Base-by-base conservation (phyloP, 2,888 invertebrate species). In the Drosophila lutescens region DNA sequence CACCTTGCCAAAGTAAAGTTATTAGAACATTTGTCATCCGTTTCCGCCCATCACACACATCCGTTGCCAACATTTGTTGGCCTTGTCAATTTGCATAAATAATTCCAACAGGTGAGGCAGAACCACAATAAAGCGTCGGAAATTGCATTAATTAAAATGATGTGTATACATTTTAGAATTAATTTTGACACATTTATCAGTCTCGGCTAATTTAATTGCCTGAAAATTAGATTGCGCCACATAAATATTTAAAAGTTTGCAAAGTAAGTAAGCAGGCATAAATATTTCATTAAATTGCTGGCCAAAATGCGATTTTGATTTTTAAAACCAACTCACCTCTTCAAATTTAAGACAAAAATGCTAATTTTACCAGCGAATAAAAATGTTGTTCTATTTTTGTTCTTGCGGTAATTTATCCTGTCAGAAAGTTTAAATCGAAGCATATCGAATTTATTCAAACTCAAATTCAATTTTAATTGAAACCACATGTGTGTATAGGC, bases 131-230 rank as follows among this genome's bases (percentile, higher is more conserved):
- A 56, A 61, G 44, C 32, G 38, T 20, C 68, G 55, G 50, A 51
- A 78, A 73, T 80, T 59, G 65, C 65, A 81, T 76, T 63, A 81
- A 71, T 73, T 76, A 61, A 54, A 23, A 23, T 34, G 26, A 53
- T 54, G 53, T 43, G 61, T 20, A 41, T 58, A 50, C 55, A 71
- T 65, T 65, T 61, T 50, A 36, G 43, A 57, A 66, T 72, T 58
- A 44, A 66, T 58, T 55, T 54, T 36, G 74, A 74, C 75, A 74
- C 59, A 67, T 67, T 57, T 46, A 15, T 4, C 30, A 4, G 36
- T 20, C 20, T 38, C 15, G 20, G 17, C 15, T 34, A 40, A 41
- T 58, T 36, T 49, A 41, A 30, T 17, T 26, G 20, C 6, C 43
- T 43, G 17, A 41, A 44, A 57, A 51, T 32, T 54, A 47, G 41